Percentiles rank a stretch among this genome's conserved stretches.
These are phyloP conservation scores for Ectemnius cavifrons DNA, from an alignment of 2,888 invertebrate genomes.

Conservation along the genomic window DNA sequence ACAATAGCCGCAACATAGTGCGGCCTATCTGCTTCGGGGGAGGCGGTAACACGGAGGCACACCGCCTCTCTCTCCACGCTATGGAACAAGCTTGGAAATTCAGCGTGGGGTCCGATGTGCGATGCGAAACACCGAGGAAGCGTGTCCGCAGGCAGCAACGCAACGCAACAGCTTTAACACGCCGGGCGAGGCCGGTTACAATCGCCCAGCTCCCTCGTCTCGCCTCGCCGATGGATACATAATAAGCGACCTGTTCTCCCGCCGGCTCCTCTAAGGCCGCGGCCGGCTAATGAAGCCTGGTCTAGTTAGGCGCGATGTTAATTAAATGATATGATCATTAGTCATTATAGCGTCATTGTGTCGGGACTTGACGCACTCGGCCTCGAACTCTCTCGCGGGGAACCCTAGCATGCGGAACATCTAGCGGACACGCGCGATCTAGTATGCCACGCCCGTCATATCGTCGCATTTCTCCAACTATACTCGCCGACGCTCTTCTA, in stretches of 20 bases:
- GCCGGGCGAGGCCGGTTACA: conserved; percentile 59
- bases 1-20: conserved; percentile 29
- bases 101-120: conserved; percentile 30
- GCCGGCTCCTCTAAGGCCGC: conserved; percentile 65
- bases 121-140: conserved; percentile 66
- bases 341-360: conserved; percentile 77
- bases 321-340: conserved; percentile 78
- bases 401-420: conserved; percentile 61
- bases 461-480: conserved; percentile 70
- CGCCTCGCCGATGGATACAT: conserved; percentile 68
- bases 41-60: conserved; percentile 16
- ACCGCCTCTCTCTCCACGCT: conserved; percentile 31
- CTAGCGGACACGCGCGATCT: conserved; percentile 60
- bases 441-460: conserved; percentile 68
- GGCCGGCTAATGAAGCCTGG: conserved; percentile 71
- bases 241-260: conserved; percentile 71
- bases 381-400: conserved; percentile 43
- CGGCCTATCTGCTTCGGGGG: conserved; percentile 8
- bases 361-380: conserved; percentile 63
- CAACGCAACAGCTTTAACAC: conserved; percentile 63
- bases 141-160: conserved; percentile 71
- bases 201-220: conserved; percentile 44
- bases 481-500: conserved; percentile 49
- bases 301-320: conserved; percentile 76
- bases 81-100: conserved; percentile 70